These are phyloP conservation scores for Ceratina japonica DNA, from an alignment of 1,140 invertebrate genomes.

Conservation along the genomic window DNA sequence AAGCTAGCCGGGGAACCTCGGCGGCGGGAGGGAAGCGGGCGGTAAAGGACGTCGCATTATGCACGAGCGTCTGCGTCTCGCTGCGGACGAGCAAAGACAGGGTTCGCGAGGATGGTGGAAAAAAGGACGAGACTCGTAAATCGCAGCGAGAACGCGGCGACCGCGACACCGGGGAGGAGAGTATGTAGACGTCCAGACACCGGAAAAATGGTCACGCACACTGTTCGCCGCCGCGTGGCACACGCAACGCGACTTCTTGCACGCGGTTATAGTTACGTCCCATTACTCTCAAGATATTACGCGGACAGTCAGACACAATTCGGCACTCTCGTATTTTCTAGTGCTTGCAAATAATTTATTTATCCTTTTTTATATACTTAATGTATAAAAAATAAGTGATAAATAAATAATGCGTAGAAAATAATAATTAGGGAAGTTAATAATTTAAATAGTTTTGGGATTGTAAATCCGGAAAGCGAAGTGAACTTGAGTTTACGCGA, in stretches of 20 bases:
- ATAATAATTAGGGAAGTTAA: no score
- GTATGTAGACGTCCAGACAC: constrained; percentile 21
- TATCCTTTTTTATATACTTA: no score
- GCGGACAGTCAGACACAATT: no score
- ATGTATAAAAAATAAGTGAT: no score
- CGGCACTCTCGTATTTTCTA: no score
- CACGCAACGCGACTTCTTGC: constrained; percentile 47
- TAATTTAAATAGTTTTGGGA: no score
- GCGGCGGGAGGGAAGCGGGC: background rate
- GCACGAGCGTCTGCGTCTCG: constrained; percentile 54
- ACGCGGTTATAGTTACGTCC: constrained; percentile 61
- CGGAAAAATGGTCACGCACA: constrained; percentile 59
- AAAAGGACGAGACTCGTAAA: constrained; percentile 64
- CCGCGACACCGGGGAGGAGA: constrained; percentile 28
- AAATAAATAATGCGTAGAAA: no score
- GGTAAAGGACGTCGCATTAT: constrained; percentile 37
- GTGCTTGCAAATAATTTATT: no score
- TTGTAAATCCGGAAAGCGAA: no score
- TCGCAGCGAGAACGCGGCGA: constrained; percentile 51
- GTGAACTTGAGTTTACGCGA: no score
- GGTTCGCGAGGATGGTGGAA: constrained; percentile 1
- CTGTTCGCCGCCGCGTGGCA: constrained; percentile 35
- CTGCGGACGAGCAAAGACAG: constrained; percentile 3
- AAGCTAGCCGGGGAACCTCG: constrained; percentile 31
- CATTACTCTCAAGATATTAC: no score